These are phyloP conservation scores for Trachymyrmex cornetzi DNA, from an alignment of 1,140 invertebrate genomes.

Conservation along the genomic window DNA sequence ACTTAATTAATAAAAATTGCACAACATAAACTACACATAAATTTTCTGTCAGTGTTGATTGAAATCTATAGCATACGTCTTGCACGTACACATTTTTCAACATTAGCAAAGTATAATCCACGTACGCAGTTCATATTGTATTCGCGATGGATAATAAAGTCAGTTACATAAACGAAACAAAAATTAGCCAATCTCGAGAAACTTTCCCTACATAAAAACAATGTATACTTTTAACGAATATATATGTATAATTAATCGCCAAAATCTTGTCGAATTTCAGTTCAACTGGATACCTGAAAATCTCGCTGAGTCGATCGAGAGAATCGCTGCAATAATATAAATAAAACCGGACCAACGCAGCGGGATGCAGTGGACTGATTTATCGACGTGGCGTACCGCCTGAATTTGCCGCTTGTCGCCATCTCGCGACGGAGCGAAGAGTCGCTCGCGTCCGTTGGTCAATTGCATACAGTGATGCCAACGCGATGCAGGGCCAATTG, in stretches of 20 bases:
- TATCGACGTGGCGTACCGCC: not conserved
- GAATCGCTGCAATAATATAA: not conserved
- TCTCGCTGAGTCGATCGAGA: not conserved
- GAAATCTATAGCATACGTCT: too few relatives aligned
- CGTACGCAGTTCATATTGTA: not conserved
- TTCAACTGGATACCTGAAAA: not conserved
- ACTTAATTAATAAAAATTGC: too few relatives aligned
- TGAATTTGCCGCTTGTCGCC: not conserved
- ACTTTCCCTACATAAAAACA: not conserved
- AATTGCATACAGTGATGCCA: constrained; percentile 68
- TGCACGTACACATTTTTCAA: too few relatives aligned
- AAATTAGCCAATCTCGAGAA: too few relatives aligned
- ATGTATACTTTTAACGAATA: not conserved
- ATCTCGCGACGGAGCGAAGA: not conserved
- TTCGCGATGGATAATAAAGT: not conserved
- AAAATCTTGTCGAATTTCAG: too few relatives aligned
- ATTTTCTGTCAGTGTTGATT: too few relatives aligned
- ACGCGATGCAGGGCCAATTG: constrained; percentile 62
- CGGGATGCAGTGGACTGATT: not conserved
- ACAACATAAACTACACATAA: too few relatives aligned
- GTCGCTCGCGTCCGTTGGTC: not conserved
- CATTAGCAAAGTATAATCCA: too few relatives aligned
- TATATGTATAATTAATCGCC: not conserved
- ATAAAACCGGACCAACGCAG: not conserved
- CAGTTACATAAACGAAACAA: not conserved